A percentile compares a stretch with the other conserved stretches of the same genome.
Conservation (phyloP, 2,888 invertebrate genomes). For the Acrobasis repandana region DNA sequence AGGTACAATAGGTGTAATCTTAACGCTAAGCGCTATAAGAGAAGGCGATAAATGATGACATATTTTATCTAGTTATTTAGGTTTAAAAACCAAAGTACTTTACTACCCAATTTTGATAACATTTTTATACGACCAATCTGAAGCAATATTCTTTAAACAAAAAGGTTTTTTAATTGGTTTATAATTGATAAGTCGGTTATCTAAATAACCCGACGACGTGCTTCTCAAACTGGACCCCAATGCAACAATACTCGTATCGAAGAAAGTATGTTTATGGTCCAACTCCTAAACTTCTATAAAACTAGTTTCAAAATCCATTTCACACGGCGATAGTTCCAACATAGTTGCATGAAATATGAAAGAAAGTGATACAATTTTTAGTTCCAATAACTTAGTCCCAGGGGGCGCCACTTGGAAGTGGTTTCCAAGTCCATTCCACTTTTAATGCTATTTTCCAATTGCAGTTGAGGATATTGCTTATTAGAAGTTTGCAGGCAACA, state of each 20-base stretch:
- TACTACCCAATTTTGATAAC: too few relatives aligned
- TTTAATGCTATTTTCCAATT: constrained; percentile 34
- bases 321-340: constrained; percentile 10
- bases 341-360: constrained; percentile 15
- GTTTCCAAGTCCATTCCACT: constrained; percentile 30
- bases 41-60: too few relatives aligned
- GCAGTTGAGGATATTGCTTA: constrained; percentile 30
- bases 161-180: too few relatives aligned
- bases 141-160: too few relatives aligned
- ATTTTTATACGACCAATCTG: too few relatives aligned
- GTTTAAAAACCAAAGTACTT: too few relatives aligned
- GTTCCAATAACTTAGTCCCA: constrained; percentile 26
- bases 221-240: too few relatives aligned
- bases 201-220: too few relatives aligned
- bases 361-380: constrained; percentile 27
- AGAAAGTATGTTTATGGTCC: background rate
- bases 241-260: background rate
- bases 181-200: too few relatives aligned
- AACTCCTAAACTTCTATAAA: background rate
- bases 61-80: too few relatives aligned
- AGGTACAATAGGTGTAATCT: too few relatives aligned
- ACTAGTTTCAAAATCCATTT: constrained; percentile 13
- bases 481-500: constrained; percentile 27
- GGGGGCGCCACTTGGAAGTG: constrained; percentile 24
- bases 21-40: too few relatives aligned